These are phyloP conservation scores for Hapalemur alaotrensis DNA, from an alignment of 2,797 vertebrate genomes.

Conservation along the genomic window DNA sequence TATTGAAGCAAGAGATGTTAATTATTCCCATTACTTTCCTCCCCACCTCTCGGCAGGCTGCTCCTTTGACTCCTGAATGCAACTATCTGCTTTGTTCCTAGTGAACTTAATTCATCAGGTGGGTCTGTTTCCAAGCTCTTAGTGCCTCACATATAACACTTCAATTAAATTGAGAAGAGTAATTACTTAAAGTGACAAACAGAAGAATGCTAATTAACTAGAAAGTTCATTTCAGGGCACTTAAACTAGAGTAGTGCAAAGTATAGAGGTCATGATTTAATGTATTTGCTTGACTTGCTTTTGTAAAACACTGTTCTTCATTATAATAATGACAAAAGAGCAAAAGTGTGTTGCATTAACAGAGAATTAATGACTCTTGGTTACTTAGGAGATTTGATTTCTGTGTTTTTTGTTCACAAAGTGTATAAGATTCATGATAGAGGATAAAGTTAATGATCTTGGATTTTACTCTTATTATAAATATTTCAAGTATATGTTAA, in stretches of 20 bases:
- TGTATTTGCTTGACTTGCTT: slow-evolving; percentile 82
- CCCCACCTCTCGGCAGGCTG: slow-evolving; percentile 12
- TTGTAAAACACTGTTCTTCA: slow-evolving; percentile 84
- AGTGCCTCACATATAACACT: slow-evolving; percentile 60
- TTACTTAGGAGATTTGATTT: slow-evolving; percentile 72
- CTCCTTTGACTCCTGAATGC: slow-evolving; percentile 27
- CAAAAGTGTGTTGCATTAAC: slow-evolving; percentile 80
- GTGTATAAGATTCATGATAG: slow-evolving; percentile 71
- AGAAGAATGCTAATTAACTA: slow-evolving; percentile 83
- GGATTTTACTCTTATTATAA: slow-evolving; percentile 63
- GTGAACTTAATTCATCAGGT: slow-evolving; percentile 56
- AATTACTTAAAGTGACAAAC: slow-evolving; percentile 82
- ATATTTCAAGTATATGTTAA: slow-evolving; percentile 72
- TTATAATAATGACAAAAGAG: slow-evolving; percentile 81
- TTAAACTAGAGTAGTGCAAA: slow-evolving; percentile 67
- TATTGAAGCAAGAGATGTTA: slow-evolving; percentile 70
- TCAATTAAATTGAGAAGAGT: slow-evolving; percentile 74
- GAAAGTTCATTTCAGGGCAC: slow-evolving; percentile 73
- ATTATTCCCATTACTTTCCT: slow-evolving; percentile 69
- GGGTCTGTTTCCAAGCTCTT: slow-evolving; percentile 61
- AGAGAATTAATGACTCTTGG: slow-evolving; percentile 82
- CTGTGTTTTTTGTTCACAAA: slow-evolving; percentile 79
- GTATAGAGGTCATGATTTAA: slow-evolving; percentile 80
- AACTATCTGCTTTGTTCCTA: slow-evolving; percentile 62
- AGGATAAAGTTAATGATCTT: slow-evolving; percentile 77